Evolutionary conservation across 2,113 vertebrate species (phyloP).

Genomic region (Rissa tridactyla): DNA sequence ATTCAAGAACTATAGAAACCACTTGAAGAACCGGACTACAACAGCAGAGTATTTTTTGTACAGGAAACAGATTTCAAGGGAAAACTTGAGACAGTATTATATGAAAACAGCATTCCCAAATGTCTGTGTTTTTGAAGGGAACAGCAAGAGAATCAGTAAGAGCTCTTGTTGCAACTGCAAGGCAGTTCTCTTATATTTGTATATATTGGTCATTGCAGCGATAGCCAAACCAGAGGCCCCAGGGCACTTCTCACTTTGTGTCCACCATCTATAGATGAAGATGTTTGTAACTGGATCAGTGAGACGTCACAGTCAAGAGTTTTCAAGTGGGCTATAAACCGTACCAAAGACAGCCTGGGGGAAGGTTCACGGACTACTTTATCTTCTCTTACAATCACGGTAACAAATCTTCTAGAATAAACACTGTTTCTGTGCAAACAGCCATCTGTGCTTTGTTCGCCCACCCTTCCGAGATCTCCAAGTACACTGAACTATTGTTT

Average conservation of each 20-base stretch:
- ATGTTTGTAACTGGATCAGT: neutral
- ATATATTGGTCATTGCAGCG: rapidly evolving
- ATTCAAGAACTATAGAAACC: neutral
- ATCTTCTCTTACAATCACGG: neutral
- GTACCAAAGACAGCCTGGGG: neutral
- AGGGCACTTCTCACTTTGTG: neutral
- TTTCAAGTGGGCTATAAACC: slow-evolving; percentile 10
- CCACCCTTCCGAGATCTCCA: neutral
- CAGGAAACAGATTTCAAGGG: neutral
- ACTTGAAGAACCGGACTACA: neutral
- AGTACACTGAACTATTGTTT: neutral
- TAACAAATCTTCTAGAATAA: slow-evolving; percentile 38
- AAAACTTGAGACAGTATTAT: neutral
- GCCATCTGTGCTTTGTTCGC: neutral
- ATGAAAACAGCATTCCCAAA: neutral
- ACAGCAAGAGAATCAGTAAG: neutral
- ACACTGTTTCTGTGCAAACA: slow-evolving; percentile 12
- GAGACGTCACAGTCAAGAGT: neutral
- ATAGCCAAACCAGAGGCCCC: neutral
- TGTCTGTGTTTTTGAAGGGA: neutral
- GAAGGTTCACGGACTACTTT: neutral
- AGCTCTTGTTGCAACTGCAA: neutral
- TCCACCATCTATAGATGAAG: neutral
- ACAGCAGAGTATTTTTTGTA: neutral
- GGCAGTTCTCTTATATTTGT: neutral